Percentiles rank a stretch among this genome's conserved stretches.
These are phyloP conservation scores for Bambusicola thoracicus DNA, from an alignment of 2,113 vertebrate genomes.

Conservation along the genomic window DNA sequence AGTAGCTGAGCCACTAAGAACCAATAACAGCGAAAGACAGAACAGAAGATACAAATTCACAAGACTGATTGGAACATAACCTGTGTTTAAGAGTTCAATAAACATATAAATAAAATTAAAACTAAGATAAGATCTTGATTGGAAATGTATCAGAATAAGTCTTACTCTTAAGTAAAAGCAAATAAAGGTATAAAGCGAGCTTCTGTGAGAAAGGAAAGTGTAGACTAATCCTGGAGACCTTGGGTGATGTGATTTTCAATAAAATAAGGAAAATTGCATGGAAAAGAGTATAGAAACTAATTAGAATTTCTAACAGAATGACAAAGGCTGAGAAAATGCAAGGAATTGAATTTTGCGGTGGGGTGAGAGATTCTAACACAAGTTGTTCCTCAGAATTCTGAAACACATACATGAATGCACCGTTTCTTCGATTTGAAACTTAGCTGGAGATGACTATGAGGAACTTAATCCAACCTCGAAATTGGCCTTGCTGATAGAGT, in stretches of 20 bases:
- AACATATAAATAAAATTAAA: background rate
- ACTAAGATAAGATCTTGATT: background rate
- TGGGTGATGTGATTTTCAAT: background rate
- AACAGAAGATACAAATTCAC: background rate
- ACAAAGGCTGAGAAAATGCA: background rate
- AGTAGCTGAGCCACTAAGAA: background rate
- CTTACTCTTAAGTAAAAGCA: background rate
- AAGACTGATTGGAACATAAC: background rate
- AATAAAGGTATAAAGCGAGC: background rate
- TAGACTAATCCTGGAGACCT: background rate
- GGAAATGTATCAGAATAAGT: background rate
- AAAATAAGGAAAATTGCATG: background rate
- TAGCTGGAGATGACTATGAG: background rate
- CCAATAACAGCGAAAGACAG: background rate
- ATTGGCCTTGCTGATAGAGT: background rate
- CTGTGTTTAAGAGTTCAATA: background rate
- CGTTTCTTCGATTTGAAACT: background rate
- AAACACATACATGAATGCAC: background rate
- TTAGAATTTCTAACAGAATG: background rate
- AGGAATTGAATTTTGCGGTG: background rate
- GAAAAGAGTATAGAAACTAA: background rate
- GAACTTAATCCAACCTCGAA: background rate
- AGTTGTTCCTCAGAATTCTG: background rate
- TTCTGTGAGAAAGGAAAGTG: background rate
- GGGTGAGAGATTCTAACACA: background rate